Percentiles rank a stretch among this genome's conserved stretches.
These are phyloP conservation scores for Anisognathus igniventris DNA, from an alignment of 2,797 vertebrate species.

Conservation along the genomic window DNA sequence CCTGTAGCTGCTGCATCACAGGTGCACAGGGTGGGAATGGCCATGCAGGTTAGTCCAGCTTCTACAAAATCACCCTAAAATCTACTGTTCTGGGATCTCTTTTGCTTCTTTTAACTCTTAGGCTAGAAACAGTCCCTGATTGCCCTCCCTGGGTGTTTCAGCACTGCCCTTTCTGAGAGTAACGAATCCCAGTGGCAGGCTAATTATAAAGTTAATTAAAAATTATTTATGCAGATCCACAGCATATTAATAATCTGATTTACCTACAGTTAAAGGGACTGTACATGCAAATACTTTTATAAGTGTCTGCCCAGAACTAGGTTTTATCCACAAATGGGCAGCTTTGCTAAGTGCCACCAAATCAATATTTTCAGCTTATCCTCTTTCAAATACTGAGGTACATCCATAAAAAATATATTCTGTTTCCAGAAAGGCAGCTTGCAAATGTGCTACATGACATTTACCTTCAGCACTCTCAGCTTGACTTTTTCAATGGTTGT, in stretches of 20 bases:
- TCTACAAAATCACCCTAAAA: background rate
- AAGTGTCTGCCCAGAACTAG: background rate
- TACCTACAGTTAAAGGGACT: background rate
- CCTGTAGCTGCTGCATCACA: background rate
- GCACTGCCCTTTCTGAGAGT: background rate
- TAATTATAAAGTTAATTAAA: background rate
- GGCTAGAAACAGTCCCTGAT: background rate
- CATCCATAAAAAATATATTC: background rate
- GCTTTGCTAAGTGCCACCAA: background rate
- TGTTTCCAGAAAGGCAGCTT: background rate
- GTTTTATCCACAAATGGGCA: background rate
- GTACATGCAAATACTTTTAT: background rate
- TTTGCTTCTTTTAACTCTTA: background rate
- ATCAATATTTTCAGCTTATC: background rate
- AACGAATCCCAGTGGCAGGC: rapidly evolving
- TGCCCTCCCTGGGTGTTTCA: background rate
- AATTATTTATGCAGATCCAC: background rate
- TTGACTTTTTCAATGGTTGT: conserved; percentile 83
- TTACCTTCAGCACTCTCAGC: conserved; percentile 88
- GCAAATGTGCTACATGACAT: background rate
- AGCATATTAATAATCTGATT: background rate
- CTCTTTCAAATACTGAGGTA: background rate
- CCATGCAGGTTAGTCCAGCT: background rate
- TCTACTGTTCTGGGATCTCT: background rate
- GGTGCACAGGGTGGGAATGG: background rate